phyloP scores from a whole-genome alignment of 2,113 vertebrate species.

The Corydoras maculifer region DNA sequence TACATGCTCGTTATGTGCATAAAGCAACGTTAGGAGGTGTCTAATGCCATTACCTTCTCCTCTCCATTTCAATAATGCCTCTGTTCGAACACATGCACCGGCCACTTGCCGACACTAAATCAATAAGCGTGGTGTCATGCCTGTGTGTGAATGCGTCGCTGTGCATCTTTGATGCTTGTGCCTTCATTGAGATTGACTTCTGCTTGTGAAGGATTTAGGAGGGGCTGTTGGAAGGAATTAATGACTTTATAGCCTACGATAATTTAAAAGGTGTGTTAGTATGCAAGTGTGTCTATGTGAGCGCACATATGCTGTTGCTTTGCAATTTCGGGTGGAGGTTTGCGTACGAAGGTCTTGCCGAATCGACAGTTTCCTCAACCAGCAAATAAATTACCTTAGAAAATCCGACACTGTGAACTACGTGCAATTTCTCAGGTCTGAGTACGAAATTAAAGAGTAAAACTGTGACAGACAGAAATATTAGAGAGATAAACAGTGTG shows the following conservation, averaged over 20 bases:
- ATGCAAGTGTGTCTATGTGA: background rate
- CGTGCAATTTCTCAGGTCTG: background rate
- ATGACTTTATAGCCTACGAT: conserved; percentile 33
- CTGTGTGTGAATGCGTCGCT: conserved; percentile 36
- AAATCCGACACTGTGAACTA: conserved; percentile 17
- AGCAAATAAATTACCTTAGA: conserved; percentile 33
- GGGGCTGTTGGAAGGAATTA: conserved; percentile 39
- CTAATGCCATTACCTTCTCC: conserved; percentile 64
- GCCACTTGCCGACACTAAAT: conserved; percentile 59
- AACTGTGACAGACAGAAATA: conserved; percentile 30
- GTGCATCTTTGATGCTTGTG: conserved; percentile 20
- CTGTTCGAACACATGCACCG: conserved; percentile 51
- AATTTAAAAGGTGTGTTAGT: background rate
- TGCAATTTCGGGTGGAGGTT: background rate
- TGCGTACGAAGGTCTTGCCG: conserved; percentile 1
- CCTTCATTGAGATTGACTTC: conserved; percentile 52
- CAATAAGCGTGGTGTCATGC: conserved; percentile 60
- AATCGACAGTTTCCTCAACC: conserved; percentile 17
- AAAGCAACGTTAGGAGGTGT: conserved; percentile 62
- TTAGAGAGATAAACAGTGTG: background rate
- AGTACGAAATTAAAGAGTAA: conserved; percentile 6
- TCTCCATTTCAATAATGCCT: conserved; percentile 58
- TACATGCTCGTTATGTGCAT: conserved; percentile 60
- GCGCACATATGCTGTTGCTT: conserved; percentile 8
- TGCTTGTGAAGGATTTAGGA: conserved; percentile 56